Evolutionary conservation across 2,888 invertebrate species (phyloP).

Genomic region (Stenchaetothrips biformis): DNA sequence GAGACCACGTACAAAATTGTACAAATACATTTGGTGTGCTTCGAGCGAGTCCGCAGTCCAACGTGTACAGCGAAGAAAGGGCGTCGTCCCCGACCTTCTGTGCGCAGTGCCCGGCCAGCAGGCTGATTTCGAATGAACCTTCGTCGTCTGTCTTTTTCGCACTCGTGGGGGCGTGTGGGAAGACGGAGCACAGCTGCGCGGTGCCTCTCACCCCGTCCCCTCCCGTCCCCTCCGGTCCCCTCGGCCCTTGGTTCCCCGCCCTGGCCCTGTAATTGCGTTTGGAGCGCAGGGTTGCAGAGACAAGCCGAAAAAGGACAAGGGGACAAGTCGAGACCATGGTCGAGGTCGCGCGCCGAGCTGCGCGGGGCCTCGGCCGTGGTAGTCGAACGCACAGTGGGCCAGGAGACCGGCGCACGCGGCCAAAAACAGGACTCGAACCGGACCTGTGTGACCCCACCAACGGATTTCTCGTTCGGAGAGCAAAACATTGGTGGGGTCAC

Average conservation of each 20-base stretch:
- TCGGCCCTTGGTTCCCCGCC: neutral
- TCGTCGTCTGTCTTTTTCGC: neutral
- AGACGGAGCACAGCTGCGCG: neutral
- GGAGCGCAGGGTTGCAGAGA: neutral
- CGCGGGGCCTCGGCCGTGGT: neutral
- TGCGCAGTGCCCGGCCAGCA: neutral
- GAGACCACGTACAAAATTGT: too few species aligned
- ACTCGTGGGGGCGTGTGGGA: neutral
- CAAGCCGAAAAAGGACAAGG: too few species aligned
- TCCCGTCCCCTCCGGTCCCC: neutral
- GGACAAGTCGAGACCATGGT: neutral
- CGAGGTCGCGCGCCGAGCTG: neutral
- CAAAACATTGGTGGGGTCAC: too few species aligned
- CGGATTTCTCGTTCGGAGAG: too few species aligned
- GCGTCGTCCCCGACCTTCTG: too few species aligned
- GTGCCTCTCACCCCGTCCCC: neutral
- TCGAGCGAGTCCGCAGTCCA: too few species aligned
- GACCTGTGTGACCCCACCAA: too few species aligned
- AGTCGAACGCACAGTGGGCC: too few species aligned
- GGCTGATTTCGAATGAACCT: neutral
- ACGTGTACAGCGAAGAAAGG: too few species aligned
- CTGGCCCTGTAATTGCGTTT: neutral
- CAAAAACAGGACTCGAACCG: too few species aligned
- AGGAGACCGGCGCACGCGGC: too few species aligned
- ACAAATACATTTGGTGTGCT: too few species aligned